Evolutionary conservation across 2,888 invertebrate species (phyloP).

Genomic region (Cerastis rubricosa): DNA sequence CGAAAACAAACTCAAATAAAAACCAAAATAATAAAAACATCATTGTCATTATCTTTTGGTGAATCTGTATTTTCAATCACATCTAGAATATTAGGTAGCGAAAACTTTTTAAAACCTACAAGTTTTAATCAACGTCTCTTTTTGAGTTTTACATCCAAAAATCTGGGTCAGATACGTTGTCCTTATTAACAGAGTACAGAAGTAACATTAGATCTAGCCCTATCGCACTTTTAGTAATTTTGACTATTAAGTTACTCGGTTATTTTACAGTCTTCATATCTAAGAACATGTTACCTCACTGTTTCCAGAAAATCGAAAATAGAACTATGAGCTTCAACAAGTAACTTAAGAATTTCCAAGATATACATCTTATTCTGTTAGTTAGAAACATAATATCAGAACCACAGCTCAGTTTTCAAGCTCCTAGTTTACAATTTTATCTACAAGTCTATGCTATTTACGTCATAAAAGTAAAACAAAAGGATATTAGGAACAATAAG

Average conservation of each 20-base stretch:
- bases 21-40: too few species aligned
- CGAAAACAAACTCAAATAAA: too few species aligned
- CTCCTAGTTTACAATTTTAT: slow-evolving; percentile 42
- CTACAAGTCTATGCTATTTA: slow-evolving; percentile 10
- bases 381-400: slow-evolving; percentile 11
- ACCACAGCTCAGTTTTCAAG: slow-evolving; percentile 3
- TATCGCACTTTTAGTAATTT: not conserved
- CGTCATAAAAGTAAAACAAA: slow-evolving; percentile 39
- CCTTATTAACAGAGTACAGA: not conserved
- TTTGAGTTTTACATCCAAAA: not conserved
- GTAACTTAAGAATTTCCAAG: slow-evolving; percentile 20
- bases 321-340: slow-evolving; percentile 12
- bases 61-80: not conserved
- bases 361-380: slow-evolving; percentile 8
- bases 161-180: not conserved
- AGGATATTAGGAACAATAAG: slow-evolving; percentile 33
- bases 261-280: slow-evolving; percentile 3
- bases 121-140: not conserved
- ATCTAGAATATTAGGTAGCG: not conserved
- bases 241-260: not conserved
- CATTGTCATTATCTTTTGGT: not conserved
- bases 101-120: not conserved
- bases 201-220: not conserved
- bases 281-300: not conserved
- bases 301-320: slow-evolving; percentile 17